Evolutionary conservation across 2,113 vertebrate genomes (phyloP), one percentile per base, ranked within the genome.

Genomic region (Morone saxatilis): DNA sequence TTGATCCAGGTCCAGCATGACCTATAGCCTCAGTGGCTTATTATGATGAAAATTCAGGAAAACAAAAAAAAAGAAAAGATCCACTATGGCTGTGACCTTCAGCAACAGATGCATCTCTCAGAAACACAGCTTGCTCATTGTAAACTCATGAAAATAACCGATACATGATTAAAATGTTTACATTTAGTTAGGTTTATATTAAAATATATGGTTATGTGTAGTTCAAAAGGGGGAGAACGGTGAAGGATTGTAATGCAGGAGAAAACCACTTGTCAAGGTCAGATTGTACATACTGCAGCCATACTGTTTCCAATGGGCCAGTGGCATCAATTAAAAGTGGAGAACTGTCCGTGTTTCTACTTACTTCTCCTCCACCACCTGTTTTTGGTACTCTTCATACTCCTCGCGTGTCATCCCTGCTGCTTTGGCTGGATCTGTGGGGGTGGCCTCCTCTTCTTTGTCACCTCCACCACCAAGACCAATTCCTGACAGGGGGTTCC

Each of bases 301-400:
- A 69, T 41, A 31, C 40, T 71, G 67, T 72, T 8, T 5, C 41
- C 31, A 13, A 25, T 8, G 10, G 77, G 40, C 66, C 80, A 36
- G 14, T 54, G 62, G 22, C 76, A 76, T 22, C 67, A 41, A 40
- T 73, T 76, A 25, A 74, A 68, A 76, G 81, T 61, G 85, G 63
- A 81, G 51, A 12, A 25, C 12, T 11, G 43, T 78, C 43, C 3
- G 1, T 71, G 81, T 72, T 47, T 11, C 45, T 94, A 99, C 98
- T 99, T 95, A 99, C 98, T 99, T 98, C 94, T 99, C 98, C 92
- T 99, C 98, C 91, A 99, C 96, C 92, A 99, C 1, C 86, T 99
- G 98, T 93, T 98, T 99, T 86, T 99, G 98, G 90, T 98, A 99
- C 70, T 99, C 97, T 89, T 99, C 98, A 85, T 98, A 99, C 80